Percentiles rank a stretch among this genome's conserved stretches.
phyloP scores from a whole-genome alignment of 2,113 vertebrate genomes.

The Hippocampus comes region DNA sequence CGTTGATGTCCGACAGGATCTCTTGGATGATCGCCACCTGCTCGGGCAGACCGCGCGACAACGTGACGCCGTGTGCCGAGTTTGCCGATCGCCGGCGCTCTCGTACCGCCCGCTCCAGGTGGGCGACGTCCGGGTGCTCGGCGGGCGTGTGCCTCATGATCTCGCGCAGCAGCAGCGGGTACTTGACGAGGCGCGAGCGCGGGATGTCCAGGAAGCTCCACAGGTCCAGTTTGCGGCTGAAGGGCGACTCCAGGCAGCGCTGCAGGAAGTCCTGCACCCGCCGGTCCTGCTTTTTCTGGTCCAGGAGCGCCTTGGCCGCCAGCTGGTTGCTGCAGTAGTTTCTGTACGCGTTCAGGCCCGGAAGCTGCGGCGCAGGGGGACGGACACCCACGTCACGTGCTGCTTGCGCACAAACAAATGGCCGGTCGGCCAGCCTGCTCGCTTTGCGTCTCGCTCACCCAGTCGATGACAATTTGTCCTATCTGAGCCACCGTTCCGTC shows the following conservation, averaged over 20 bases:
- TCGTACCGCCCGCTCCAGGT: slow-evolving; percentile 86
- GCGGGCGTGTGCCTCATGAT: slow-evolving; percentile 90
- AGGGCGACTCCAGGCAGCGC: slow-evolving; percentile 94
- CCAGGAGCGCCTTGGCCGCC: slow-evolving; percentile 93
- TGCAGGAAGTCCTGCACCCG: slow-evolving; percentile 96
- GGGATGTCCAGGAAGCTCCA: slow-evolving; percentile 99
- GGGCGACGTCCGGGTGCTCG: slow-evolving; percentile 80
- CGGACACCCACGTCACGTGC: not conserved
- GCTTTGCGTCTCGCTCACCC: slow-evolving; percentile 74
- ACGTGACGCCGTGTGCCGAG: too few species aligned
- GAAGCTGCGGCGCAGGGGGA: slow-evolving; percentile 70
- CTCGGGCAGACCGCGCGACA: not conserved
- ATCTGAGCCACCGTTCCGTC: slow-evolving; percentile 90
- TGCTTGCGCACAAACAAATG: not conserved
- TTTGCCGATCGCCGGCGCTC: too few species aligned
- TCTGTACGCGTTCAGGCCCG: slow-evolving; percentile 89
- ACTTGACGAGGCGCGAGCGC: slow-evolving; percentile 92
- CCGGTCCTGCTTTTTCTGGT: slow-evolving; percentile 93
- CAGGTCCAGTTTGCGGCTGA: slow-evolving; percentile 96
- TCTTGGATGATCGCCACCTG: slow-evolving; percentile 91
- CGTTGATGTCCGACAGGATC: slow-evolving; percentile 90
- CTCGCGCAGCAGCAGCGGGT: slow-evolving; percentile 89
- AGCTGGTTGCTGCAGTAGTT: slow-evolving; percentile 95
- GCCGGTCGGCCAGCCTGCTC: not conserved
- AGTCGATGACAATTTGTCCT: slow-evolving; percentile 88